Conservation (phyloP, 2,113 vertebrate species). For the Ophthalmolycus amberensis region DNA sequence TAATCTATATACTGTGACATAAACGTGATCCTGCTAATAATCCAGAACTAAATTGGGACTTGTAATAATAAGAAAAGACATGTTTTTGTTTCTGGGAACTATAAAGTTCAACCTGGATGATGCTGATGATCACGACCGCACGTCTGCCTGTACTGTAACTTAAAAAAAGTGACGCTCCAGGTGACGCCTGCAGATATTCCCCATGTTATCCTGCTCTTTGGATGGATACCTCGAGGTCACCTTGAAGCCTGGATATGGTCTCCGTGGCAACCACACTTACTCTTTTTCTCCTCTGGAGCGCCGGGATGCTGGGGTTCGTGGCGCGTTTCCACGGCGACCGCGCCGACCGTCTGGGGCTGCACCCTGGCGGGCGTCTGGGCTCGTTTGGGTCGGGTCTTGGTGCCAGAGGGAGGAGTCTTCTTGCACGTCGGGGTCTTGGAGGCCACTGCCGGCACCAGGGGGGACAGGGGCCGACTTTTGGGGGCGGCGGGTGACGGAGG, state of each 20-base stretch:
- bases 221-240: conserved; percentile 28
- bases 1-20: not conserved
- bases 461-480: conserved; percentile 87
- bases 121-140: not conserved
- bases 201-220: not conserved
- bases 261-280: conserved; percentile 66
- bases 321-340: conserved; percentile 80
- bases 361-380: conserved; percentile 78
- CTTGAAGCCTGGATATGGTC: conserved; percentile 30
- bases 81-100: not conserved
- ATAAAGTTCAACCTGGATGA: not conserved
- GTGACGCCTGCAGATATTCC: not conserved
- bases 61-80: not conserved
- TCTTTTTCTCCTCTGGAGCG: conserved; percentile 70
- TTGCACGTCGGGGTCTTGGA: conserved; percentile 82
- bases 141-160: not conserved
- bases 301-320: conserved; percentile 46
- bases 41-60: not conserved
- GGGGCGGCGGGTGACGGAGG: conserved; percentile 87
- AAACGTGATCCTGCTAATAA: not conserved
- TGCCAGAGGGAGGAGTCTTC: conserved; percentile 81
- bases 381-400: conserved; percentile 86
- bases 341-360: conserved; percentile 71
- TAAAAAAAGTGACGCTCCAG: not conserved
- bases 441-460: conserved; percentile 81